Percentiles rank a stretch among this genome's conserved stretches.
Evolutionary conservation across 1,140 invertebrate species (phyloP).

Genomic region (Globodera ellingtonae): DNA sequence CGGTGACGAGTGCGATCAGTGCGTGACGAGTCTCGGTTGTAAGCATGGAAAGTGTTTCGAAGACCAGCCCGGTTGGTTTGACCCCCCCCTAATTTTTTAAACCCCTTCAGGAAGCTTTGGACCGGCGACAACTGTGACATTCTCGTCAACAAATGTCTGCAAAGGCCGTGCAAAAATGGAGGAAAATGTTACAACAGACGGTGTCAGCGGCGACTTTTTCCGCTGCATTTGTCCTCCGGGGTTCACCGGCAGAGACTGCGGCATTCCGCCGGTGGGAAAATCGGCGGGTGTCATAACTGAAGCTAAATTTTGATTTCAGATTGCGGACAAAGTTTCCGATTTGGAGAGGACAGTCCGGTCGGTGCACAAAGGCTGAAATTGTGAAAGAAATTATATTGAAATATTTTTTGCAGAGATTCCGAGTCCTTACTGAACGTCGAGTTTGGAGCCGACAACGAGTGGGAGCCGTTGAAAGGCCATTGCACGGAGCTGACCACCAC

Average conservation of each 20-base stretch:
- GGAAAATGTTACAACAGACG: slow-evolving; percentile 22
- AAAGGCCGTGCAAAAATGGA: slow-evolving; percentile 31
- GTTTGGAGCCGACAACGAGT: slow-evolving; percentile 87
- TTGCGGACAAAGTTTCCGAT: slow-evolving; percentile 77
- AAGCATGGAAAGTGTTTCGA: slow-evolving; percentile 25
- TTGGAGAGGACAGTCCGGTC: slow-evolving; percentile 80
- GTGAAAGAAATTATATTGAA: slow-evolving; percentile 18
- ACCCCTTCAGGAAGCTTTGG: slow-evolving; percentile 25
- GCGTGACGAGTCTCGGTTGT: slow-evolving; percentile 21
- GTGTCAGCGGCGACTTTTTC: slow-evolving; percentile 21
- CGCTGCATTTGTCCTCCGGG: slow-evolving; percentile 21
- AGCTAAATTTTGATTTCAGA: slow-evolving; percentile 66
- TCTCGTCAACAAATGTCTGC: slow-evolving; percentile 30
- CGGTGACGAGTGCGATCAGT: slow-evolving; percentile 15
- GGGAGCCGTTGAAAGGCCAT: slow-evolving; percentile 81
- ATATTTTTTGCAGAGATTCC: slow-evolving; percentile 42
- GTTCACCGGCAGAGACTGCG: slow-evolving; percentile 28
- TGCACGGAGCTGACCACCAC: slow-evolving; percentile 89
- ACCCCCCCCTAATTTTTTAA: too few species aligned
- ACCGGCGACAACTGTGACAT: slow-evolving; percentile 26
- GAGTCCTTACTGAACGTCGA: slow-evolving; percentile 71
- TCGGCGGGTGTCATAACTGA: too few species aligned
- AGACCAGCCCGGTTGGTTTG: background rate
- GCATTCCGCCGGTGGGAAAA: background rate
- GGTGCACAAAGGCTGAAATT: slow-evolving; percentile 38